Percentiles rank a stretch among this genome's conserved stretches.
Evolutionary conservation across 2,888 invertebrate species (phyloP).

Genomic region (Sarcophaga carnaria): DNA sequence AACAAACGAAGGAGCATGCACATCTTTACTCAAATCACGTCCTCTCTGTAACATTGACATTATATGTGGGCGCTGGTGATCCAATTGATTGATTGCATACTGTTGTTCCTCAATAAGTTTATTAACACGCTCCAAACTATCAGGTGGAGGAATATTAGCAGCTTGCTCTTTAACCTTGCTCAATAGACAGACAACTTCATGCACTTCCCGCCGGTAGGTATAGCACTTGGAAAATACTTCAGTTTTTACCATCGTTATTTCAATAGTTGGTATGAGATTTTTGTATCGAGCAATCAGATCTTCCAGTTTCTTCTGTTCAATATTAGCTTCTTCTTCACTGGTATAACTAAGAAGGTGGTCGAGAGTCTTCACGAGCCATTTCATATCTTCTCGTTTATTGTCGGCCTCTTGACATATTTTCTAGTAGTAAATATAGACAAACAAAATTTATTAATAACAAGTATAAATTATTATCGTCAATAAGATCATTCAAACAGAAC

Average conservation of each 20-base stretch:
- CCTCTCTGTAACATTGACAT: constrained; percentile 96
- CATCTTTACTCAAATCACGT: constrained; percentile 92
- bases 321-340: constrained; percentile 89
- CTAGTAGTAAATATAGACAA: constrained; percentile 81
- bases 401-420: constrained; percentile 95
- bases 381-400: constrained; percentile 95
- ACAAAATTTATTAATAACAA: background rate
- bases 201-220: constrained; percentile 93
- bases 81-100: constrained; percentile 90
- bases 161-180: constrained; percentile 90
- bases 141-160: constrained; percentile 85
- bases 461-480: background rate
- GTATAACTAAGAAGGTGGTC: constrained; percentile 93
- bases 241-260: constrained; percentile 95
- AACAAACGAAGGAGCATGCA: constrained; percentile 93
- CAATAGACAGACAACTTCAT: constrained; percentile 90
- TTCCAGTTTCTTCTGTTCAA: constrained; percentile 92
- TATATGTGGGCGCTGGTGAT: constrained; percentile 91
- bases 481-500: background rate
- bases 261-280: constrained; percentile 94
- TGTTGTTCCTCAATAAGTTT: constrained; percentile 92
- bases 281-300: constrained; percentile 93
- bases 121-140: constrained; percentile 88
- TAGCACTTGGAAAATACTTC: constrained; percentile 96
- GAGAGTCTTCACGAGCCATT: constrained; percentile 95